Evolutionary conservation across 2,888 invertebrate genomes (phyloP).

Genomic region (Caenorhabditis panamensis): DNA sequence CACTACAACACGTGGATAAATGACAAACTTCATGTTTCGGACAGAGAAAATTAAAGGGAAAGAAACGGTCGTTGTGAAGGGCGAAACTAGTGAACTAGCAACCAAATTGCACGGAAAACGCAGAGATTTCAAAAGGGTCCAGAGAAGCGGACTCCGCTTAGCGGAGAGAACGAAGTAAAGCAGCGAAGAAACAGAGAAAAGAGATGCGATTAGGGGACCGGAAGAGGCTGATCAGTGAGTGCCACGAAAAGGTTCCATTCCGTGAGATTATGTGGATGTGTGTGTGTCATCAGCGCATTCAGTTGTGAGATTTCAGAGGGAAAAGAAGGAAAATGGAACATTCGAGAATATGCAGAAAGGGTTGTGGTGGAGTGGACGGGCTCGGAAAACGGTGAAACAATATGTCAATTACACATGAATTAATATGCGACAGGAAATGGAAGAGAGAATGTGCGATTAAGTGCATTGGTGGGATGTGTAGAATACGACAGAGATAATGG

Average conservation of each 20-base stretch:
- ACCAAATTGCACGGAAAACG: conserved; percentile 8
- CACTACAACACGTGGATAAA: conserved; percentile 24
- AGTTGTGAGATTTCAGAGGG: conserved; percentile 11
- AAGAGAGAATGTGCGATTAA: conserved; percentile 14
- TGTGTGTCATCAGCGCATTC: conserved; percentile 17
- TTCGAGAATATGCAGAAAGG: not conserved
- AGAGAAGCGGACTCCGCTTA: not conserved
- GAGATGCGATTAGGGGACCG: not conserved
- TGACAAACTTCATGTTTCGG: conserved; percentile 4
- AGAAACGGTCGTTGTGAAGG: not conserved
- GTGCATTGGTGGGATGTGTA: not conserved
- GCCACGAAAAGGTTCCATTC: conserved; percentile 5
- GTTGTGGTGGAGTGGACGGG: not conserved
- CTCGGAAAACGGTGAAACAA: conserved; percentile 13
- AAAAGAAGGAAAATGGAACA: conserved; percentile 6
- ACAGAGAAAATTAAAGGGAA: not conserved
- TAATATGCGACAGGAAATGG: conserved; percentile 28
- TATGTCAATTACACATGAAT: conserved; percentile 40
- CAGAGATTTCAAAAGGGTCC: not conserved
- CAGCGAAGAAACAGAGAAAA: not conserved
- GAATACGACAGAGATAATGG: not conserved
- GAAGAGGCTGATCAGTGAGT: not conserved
- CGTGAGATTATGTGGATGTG: conserved; percentile 30
- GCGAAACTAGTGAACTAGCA: not conserved
- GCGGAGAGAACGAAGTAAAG: not conserved